phyloP scores from a whole-genome alignment of 37 sponge, comb jelly and placozoan species.

The Ephydatia muelleri region DNA sequence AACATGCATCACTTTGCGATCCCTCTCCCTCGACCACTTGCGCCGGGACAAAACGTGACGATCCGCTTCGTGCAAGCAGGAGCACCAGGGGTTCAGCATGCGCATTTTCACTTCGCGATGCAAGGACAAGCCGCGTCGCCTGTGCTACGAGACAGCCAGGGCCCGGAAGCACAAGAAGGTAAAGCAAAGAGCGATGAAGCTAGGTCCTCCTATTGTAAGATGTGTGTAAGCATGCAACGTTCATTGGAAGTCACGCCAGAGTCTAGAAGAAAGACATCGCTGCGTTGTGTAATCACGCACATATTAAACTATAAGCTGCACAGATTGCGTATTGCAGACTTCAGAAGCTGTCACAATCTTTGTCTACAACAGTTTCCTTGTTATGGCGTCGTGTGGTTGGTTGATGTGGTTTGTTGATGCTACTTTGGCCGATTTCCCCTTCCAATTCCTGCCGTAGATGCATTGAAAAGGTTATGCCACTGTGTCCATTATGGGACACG shows the following conservation, averaged over 20 bases:
- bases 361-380: background rate
- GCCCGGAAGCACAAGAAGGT: background rate
- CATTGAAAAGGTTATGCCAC: too few species aligned
- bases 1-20: background rate
- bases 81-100: background rate
- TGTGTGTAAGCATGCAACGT: too few species aligned
- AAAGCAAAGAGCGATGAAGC: background rate
- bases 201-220: too few species aligned
- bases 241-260: too few species aligned
- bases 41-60: background rate
- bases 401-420: background rate
- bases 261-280: too few species aligned
- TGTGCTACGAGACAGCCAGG: background rate
- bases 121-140: background rate
- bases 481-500: too few species aligned
- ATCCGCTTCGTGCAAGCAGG: background rate
- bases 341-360: background rate
- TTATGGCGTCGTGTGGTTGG: background rate
- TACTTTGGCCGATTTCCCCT: background rate
- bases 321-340: background rate
- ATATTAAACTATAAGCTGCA: background rate
- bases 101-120: background rate
- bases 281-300: too few species aligned
- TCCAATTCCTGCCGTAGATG: background rate
- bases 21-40: background rate